Base-by-base conservation (phyloP, 2,888 invertebrate species). In the Tenthredo mesomela region DNA sequence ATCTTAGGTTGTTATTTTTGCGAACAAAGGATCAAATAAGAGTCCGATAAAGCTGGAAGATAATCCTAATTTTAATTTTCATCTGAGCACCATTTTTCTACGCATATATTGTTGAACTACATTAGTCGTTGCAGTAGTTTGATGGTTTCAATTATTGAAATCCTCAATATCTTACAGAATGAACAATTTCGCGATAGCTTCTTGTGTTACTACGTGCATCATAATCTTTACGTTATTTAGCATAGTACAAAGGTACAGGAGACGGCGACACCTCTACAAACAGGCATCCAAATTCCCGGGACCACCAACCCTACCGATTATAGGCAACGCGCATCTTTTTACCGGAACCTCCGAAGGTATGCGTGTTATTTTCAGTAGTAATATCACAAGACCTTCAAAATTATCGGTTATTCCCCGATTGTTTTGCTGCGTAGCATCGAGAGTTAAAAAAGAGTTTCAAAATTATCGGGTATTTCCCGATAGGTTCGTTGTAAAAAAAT, bases 241-340 rank as follows among this genome's bases (percentile, higher is more conserved):
- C 12, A 29, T 65, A 12, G 10, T 65, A 25, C 29, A 12, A 33
- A 29, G 21, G 1, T 9, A 7, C 21, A 7, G 58, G 6, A 2
- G 58, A 10, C 58, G 15, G n/a, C 71, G 71, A 71, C 37, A 71
- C 5, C n/a, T 71, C 71, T 71, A 71, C 21, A 37, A 71, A 40
- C n/a, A 40, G n/a, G 71, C 71, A 15, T 71, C 37, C 18, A 40
- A 40, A n/a, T 71, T 71, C 10, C n/a, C 37, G 3, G 71, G 71
- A n/a, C 71, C 71, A n/a, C 71, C 71, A 25, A 40, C 71, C 40
- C 7, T 71, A 12, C 71, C 71, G 18, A n/a, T 70, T 18, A n/a
- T 70, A n/a, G 70, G 70, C 1, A 37, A 37, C 37, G 37, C 37
- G 71, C 40, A 40, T 71, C 71, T 71, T 9, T 37, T 37, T 7